These are phyloP conservation scores for Bombus breviceps DNA, from an alignment of 1,140 invertebrate species.

Conservation along the genomic window DNA sequence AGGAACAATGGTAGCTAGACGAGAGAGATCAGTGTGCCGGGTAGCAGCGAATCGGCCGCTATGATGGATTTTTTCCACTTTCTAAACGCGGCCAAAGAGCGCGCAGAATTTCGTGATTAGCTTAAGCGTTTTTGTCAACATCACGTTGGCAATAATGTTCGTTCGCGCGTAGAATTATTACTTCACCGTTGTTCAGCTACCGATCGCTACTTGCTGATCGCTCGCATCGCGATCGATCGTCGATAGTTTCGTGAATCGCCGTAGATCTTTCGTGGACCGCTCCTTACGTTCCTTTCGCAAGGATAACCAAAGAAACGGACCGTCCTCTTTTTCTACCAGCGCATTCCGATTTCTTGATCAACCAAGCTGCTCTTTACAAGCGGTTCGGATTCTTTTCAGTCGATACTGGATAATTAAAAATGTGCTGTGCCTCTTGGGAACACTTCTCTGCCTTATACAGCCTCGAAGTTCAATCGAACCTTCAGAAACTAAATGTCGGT, in stretches of 20 bases:
- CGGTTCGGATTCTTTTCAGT: background rate
- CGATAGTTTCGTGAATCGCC: background rate
- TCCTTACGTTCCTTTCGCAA: constrained; percentile 16
- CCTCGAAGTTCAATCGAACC: background rate
- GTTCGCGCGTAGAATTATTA: constrained; percentile 79
- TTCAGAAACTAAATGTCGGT: background rate
- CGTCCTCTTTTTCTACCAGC: background rate
- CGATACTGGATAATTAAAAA: background rate
- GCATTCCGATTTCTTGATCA: background rate
- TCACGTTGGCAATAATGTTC: constrained; percentile 79
- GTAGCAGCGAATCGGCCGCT: constrained; percentile 1
- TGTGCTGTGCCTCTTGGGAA: no score
- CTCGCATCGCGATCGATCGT: background rate
- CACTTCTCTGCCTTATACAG: background rate
- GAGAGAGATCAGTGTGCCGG: constrained; percentile 6
- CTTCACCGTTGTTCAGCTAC: constrained; percentile 65
- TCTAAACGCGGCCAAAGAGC: constrained; percentile 71
- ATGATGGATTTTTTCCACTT: constrained; percentile 76
- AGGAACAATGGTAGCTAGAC: background rate
- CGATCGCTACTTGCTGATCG: background rate
- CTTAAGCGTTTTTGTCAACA: constrained; percentile 69
- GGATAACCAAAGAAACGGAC: constrained; percentile 21
- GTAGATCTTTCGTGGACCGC: background rate
- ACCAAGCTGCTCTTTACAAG: background rate
- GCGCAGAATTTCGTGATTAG: constrained; percentile 76